Evolutionary conservation across 2,113 vertebrate species (phyloP), one percentile per base, ranked within the genome.

Genomic region (Peucedramus taeniatus): DNA sequence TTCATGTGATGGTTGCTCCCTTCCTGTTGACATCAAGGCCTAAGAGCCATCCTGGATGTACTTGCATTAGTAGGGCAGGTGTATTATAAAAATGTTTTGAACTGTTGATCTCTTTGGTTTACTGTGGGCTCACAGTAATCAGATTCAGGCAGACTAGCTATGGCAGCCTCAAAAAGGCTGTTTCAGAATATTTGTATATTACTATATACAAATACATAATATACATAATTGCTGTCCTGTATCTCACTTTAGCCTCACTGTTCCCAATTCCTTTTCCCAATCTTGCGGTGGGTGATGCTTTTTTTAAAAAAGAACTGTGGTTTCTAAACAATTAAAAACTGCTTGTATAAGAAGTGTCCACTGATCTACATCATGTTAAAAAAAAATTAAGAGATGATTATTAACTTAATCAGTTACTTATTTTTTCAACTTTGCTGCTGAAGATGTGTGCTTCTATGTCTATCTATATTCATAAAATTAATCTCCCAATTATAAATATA

Each of bases 271-370:
- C 14, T 51, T 61, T 17, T 5, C 6, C 7, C 6, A 31, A 0
- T 1, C 3, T 44, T 65, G 1, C 7, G 65, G 16, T 56, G 7
- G 7, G 13, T 30, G 10, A 74, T 20, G 3, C 19, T 47, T 75
- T 30, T 19, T 13, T 49, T 6, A 11, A 49, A 56, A 26, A n/a
- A 19, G 37, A 9, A 22, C 33, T n/a, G 3, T 20, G 0, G 1
- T 61, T 45, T 84, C 15, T 33, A 42, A 71, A 5, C 3, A 19
- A 13, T 19, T 40, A 30, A 79, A 47, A 33, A 50, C 7, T 45
- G 1, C 2, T 59, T 2, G 0, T 6, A 5, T 9, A 23, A 9
- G 4, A 82, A 21, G 68, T 71, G n/a, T 71, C 11, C 2, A 11
- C 9, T 49, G 4, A 35, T 40, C 14, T 44, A 24, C 10, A 45